Percentiles rank a stretch among this genome's conserved stretches.
These are phyloP conservation scores for Petrocephalus sullivani DNA, from an alignment of 2,797 vertebrate species.

Conservation along the genomic window DNA sequence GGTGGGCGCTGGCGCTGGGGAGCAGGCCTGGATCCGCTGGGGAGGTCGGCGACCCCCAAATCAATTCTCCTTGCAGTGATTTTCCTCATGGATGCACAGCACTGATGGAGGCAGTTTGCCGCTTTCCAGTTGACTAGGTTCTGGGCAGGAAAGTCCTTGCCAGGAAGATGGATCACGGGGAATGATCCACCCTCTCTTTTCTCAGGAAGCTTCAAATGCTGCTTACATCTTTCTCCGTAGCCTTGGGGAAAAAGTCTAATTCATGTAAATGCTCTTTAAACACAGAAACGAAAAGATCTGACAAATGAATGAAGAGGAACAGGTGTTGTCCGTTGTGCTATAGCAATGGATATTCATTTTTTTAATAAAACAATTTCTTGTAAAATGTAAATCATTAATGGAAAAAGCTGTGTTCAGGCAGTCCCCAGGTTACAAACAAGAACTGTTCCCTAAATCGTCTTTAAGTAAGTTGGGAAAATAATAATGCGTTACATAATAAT, in stretches of 20 bases:
- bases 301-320: not conserved
- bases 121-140: conserved; percentile 58
- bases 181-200: conserved; percentile 32
- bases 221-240: conserved; percentile 7
- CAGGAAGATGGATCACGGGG: conserved; percentile 39
- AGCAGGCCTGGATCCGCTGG: conserved; percentile 37
- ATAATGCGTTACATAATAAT: not conserved
- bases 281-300: not conserved
- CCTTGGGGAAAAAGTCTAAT: not conserved
- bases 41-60: conserved; percentile 57
- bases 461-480: not conserved
- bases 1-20: conserved; percentile 1
- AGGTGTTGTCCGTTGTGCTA: not conserved
- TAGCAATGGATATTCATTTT: not conserved
- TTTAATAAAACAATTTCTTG: not conserved
- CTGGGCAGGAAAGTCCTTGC: conserved; percentile 44
- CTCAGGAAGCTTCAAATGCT: conserved; percentile 17
- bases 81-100: conserved; percentile 66
- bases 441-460: not conserved
- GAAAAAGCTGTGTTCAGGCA: not conserved
- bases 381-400: not conserved
- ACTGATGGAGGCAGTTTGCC: conserved; percentile 57
- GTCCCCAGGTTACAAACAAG: not conserved
- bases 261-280: not conserved
- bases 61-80: conserved; percentile 63